Evolutionary conservation across 2,888 invertebrate genomes (phyloP).

Genomic region (Nineta flava): DNA sequence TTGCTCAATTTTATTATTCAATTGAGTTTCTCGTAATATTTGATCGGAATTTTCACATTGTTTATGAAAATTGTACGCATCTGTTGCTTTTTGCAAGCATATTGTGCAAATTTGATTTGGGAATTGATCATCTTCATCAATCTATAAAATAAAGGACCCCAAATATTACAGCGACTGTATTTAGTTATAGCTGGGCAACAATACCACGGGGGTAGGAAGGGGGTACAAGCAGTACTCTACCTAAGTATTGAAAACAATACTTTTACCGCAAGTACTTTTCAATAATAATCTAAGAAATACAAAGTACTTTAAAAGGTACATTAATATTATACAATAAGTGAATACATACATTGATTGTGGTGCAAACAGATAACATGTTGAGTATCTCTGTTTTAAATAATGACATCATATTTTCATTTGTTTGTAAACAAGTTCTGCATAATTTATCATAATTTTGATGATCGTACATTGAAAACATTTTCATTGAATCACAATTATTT

Average conservation of each 20-base stretch:
- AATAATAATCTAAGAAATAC: too few species aligned
- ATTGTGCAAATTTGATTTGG: slow-evolving; percentile 2
- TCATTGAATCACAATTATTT: too few species aligned
- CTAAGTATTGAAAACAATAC: too few species aligned
- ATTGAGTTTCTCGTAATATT: neutral
- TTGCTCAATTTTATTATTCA: neutral
- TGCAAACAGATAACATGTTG: neutral
- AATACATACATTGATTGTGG: neutral
- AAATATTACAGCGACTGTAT: too few species aligned
- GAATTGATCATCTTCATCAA: neutral
- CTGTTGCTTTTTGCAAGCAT: neutral
- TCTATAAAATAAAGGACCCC: neutral
- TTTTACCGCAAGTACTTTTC: too few species aligned
- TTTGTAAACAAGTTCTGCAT: neutral
- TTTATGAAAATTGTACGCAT: slow-evolving; percentile 3
- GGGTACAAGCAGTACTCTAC: too few species aligned
- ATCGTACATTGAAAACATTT: too few species aligned
- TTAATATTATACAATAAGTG: too few species aligned
- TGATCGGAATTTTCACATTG: neutral
- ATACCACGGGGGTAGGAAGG: too few species aligned
- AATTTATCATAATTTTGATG: neutral
- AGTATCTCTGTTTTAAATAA: neutral
- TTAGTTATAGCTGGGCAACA: too few species aligned
- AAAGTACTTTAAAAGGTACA: too few species aligned
- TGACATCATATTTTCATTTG: neutral